phyloP scores from a whole-genome alignment of 1,140 invertebrate genomes.

The Oreohelix idahoensis region DNA sequence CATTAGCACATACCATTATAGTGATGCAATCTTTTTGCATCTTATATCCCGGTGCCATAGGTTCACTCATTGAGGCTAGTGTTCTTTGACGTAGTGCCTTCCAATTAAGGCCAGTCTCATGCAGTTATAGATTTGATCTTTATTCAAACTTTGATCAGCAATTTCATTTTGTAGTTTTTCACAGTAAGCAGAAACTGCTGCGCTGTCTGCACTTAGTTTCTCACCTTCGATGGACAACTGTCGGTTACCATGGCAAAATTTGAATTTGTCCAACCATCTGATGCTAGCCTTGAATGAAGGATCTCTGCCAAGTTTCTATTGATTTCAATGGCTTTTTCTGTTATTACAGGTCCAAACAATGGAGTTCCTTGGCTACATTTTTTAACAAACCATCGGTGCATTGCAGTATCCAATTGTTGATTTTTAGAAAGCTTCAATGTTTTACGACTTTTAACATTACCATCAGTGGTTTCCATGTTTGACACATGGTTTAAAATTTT shows the following conservation, averaged over 20 bases:
- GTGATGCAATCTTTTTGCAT: too few relatives aligned
- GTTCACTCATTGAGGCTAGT: too few relatives aligned
- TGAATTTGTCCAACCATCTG: background rate
- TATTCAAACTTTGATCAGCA: too few relatives aligned
- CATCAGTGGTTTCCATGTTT: background rate
- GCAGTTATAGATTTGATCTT: too few relatives aligned
- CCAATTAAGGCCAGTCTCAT: too few relatives aligned
- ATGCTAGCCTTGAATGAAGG: background rate
- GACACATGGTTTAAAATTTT: background rate
- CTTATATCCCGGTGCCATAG: too few relatives aligned
- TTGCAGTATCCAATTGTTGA: background rate
- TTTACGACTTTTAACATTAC: background rate
- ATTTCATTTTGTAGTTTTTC: too few relatives aligned
- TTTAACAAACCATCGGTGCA: background rate
- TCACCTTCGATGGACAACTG: background rate
- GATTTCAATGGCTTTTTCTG: background rate
- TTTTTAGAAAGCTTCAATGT: background rate
- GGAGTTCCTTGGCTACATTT: background rate
- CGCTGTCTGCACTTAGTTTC: background rate
- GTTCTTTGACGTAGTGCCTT: too few relatives aligned
- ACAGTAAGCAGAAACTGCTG: too few relatives aligned
- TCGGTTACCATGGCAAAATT: background rate
- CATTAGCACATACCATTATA: too few relatives aligned
- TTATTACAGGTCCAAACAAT: background rate
- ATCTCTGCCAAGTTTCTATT: background rate